These are phyloP conservation scores for Drosophila setosimentum DNA, from an alignment of 2,888 invertebrate genomes.

Conservation along the genomic window DNA sequence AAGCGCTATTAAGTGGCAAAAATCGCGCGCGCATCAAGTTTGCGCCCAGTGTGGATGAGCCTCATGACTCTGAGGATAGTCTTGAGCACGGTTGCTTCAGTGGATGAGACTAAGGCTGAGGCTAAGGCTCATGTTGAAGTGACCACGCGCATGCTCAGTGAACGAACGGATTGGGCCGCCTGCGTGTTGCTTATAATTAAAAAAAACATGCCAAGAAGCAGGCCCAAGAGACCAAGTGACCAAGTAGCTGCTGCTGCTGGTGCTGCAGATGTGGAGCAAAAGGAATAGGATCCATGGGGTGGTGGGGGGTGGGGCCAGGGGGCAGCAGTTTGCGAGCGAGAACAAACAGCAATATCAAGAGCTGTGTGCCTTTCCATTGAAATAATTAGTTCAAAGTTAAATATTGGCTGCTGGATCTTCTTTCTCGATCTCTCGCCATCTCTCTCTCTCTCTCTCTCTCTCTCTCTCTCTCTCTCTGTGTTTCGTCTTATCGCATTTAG, in stretches of 20 bases:
- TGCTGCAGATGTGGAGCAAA: not conserved
- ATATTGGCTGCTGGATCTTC: conserved; percentile 69
- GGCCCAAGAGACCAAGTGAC: conserved; percentile 7
- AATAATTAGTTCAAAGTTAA: conserved; percentile 84
- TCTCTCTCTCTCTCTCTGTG: not conserved
- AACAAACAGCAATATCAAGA: conserved; percentile 62
- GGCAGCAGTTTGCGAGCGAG: not conserved
- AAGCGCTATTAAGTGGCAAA: conserved; percentile 84
- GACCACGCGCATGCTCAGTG: conserved; percentile 77
- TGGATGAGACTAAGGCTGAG: not conserved
- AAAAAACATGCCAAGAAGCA: conserved; percentile 74
- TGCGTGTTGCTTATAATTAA: conserved; percentile 81
- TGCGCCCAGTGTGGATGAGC: conserved; percentile 35
- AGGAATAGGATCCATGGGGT: conserved; percentile 8
- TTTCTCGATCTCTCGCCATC: not conserved
- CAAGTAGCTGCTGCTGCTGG: not conserved
- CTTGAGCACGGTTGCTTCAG: not conserved
- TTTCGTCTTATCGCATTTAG: conserved; percentile 76
- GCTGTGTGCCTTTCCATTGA: conserved; percentile 83
- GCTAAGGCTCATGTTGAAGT: conserved; percentile 47
- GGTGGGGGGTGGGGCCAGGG: not conserved
- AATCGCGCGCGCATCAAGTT: conserved; percentile 78
- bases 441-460: not conserved
- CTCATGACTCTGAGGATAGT: conserved; percentile 7
- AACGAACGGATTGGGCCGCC: conserved; percentile 62